phyloP scores from a whole-genome alignment of 2,888 invertebrate species.

The Vanessa cardui region DNA sequence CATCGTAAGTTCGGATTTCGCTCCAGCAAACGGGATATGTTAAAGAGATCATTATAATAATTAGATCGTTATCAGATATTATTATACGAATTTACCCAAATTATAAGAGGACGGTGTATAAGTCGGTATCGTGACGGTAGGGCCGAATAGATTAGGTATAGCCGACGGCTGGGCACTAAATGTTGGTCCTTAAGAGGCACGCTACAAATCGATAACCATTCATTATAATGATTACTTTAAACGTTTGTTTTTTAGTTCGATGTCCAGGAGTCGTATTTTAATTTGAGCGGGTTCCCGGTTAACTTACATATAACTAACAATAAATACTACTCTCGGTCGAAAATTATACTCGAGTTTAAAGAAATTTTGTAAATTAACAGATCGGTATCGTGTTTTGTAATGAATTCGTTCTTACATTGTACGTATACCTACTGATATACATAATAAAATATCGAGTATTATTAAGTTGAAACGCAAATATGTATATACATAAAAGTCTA shows the following conservation, averaged over 20 bases:
- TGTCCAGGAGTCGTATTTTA: slow-evolving; percentile 76
- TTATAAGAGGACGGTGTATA: slow-evolving; percentile 78
- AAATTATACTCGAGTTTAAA: slow-evolving; percentile 30
- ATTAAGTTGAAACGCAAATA: too few relatives aligned
- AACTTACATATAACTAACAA: slow-evolving; percentile 33
- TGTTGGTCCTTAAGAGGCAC: slow-evolving; percentile 30
- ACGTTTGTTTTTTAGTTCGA: slow-evolving; percentile 70
- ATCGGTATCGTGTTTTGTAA: slow-evolving; percentile 8
- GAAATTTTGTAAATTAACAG: slow-evolving; percentile 13
- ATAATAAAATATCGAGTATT: too few relatives aligned
- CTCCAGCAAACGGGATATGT: slow-evolving; percentile 73
- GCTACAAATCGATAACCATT: slow-evolving; percentile 68
- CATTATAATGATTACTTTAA: slow-evolving; percentile 81
- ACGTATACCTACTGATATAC: neutral
- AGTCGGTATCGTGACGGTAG: slow-evolving; percentile 79
- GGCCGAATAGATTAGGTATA: slow-evolving; percentile 63
- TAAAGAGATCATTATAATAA: slow-evolving; percentile 82
- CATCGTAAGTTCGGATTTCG: slow-evolving; percentile 66
- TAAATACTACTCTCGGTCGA: slow-evolving; percentile 32
- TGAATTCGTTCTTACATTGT: neutral
- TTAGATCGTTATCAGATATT: slow-evolving; percentile 81
- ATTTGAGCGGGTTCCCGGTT: slow-evolving; percentile 44
- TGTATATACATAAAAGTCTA: too few relatives aligned
- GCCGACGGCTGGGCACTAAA: slow-evolving; percentile 57
- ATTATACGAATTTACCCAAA: slow-evolving; percentile 81